These are phyloP conservation scores for Phrynosoma blainvillii DNA, from an alignment of 2,113 vertebrate species.

Conservation along the genomic window DNA sequence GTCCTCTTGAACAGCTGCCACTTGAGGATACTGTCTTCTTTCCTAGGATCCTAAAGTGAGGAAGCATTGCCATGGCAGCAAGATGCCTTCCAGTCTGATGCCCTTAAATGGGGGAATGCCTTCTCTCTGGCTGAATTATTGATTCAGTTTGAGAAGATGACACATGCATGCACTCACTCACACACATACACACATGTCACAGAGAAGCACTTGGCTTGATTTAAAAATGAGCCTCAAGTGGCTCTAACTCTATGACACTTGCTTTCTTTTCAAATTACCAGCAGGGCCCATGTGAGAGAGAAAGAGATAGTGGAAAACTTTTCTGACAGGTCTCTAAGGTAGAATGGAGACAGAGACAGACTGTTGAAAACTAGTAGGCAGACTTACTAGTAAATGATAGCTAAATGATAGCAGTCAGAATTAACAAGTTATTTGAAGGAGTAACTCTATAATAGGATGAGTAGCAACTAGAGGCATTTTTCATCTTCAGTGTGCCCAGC, in stretches of 20 bases:
- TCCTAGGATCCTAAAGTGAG: conserved; percentile 41
- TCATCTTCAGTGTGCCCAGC: conserved; percentile 8
- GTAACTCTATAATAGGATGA: neutral
- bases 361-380: neutral
- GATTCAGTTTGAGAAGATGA: conserved; percentile 60
- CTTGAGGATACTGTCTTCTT: neutral
- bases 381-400: neutral
- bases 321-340: neutral
- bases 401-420: conserved; percentile 21
- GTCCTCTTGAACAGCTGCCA: neutral
- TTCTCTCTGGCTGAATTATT: conserved; percentile 65
- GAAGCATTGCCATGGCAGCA: conserved; percentile 62
- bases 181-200: neutral
- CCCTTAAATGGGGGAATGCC: conserved; percentile 47
- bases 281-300: neutral
- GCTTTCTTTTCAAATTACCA: conserved; percentile 16
- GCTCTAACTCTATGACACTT: neutral
- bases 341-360: neutral
- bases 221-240: neutral
- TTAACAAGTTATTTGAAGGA: conserved; percentile 21
- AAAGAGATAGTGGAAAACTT: neutral
- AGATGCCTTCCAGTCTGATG: conserved; percentile 57
- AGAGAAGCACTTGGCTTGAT: conserved; percentile 36
- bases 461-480: conserved; percentile 2
- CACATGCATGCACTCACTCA: conserved; percentile 4